Percentiles rank a stretch among this genome's conserved stretches.
Evolutionary conservation across 1,140 invertebrate species (phyloP).

Genomic region (Zaprionus kolodkinae): DNA sequence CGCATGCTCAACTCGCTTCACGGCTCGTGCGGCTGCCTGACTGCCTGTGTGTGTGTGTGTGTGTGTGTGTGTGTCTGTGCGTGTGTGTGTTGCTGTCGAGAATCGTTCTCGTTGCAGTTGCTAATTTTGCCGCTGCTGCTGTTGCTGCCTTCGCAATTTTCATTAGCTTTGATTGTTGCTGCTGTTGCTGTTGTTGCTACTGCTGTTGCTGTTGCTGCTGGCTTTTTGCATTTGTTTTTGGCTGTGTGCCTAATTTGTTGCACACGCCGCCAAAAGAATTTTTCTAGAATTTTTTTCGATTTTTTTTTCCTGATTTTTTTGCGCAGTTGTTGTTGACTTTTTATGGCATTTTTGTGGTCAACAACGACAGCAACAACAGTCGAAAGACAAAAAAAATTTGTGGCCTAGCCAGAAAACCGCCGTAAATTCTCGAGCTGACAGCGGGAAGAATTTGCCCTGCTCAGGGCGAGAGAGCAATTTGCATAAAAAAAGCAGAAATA

Average conservation of each 20-base stretch:
- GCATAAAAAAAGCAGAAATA: constrained; percentile 18
- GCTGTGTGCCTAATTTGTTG: constrained; percentile 75
- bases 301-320: constrained; percentile 21
- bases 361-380: neutral
- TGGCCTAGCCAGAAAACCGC: neutral
- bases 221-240: constrained; percentile 63
- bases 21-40: constrained; percentile 51
- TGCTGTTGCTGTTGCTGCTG: constrained; percentile 4
- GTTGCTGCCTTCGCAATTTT: constrained; percentile 51
- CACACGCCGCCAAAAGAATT: constrained; percentile 57
- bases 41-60: constrained; percentile 14
- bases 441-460: constrained; percentile 9
- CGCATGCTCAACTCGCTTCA: constrained; percentile 27
- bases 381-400: neutral
- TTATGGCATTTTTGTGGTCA: constrained; percentile 45
- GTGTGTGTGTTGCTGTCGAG: constrained; percentile 35
- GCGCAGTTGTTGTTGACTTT: constrained; percentile 18
- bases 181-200: neutral
- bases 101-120: constrained; percentile 68
- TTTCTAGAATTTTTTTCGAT: constrained; percentile 28
- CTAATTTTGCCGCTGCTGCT: constrained; percentile 42
- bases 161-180: constrained; percentile 19
- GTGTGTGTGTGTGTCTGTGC: constrained; percentile 26
- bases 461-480: constrained; percentile 13
- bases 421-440: constrained; percentile 2